phyloP scores from a whole-genome alignment of 2,888 invertebrate genomes.

The Tholera decimalis region DNA sequence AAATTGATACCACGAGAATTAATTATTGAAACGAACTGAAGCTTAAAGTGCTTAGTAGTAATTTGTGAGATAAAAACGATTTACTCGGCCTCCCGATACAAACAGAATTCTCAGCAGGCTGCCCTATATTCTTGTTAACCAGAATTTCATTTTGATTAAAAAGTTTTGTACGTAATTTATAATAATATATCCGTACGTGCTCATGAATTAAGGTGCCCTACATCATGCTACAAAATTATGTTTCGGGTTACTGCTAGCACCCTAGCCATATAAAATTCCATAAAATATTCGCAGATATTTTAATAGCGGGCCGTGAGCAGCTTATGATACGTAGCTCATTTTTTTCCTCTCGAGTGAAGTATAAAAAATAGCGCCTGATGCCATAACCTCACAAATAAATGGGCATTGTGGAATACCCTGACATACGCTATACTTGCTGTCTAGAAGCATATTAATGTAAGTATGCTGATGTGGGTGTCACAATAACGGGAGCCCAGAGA shows the following conservation, averaged over 20 bases:
- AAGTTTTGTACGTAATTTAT: too few relatives aligned
- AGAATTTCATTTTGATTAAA: too few relatives aligned
- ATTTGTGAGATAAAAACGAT: conserved; percentile 27
- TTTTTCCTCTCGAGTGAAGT: background rate
- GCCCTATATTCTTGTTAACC: too few relatives aligned
- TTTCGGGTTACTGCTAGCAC: background rate
- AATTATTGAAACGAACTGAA: conserved; percentile 18
- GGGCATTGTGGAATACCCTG: background rate
- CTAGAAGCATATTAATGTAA: background rate
- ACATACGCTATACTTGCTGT: background rate
- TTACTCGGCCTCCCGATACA: background rate
- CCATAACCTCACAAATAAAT: background rate
- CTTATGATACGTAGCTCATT: background rate
- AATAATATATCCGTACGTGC: background rate
- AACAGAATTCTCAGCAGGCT: too few relatives aligned
- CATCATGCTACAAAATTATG: background rate
- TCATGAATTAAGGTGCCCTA: background rate
- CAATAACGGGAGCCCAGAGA: too few relatives aligned
- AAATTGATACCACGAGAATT: background rate
- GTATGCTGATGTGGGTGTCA: too few relatives aligned
- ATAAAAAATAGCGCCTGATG: background rate
- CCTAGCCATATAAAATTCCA: background rate
- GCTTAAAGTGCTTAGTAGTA: background rate
- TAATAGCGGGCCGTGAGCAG: background rate
- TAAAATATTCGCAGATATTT: background rate